phyloP scores from a whole-genome alignment of 2,113 vertebrate species.

The Motacilla alba region DNA sequence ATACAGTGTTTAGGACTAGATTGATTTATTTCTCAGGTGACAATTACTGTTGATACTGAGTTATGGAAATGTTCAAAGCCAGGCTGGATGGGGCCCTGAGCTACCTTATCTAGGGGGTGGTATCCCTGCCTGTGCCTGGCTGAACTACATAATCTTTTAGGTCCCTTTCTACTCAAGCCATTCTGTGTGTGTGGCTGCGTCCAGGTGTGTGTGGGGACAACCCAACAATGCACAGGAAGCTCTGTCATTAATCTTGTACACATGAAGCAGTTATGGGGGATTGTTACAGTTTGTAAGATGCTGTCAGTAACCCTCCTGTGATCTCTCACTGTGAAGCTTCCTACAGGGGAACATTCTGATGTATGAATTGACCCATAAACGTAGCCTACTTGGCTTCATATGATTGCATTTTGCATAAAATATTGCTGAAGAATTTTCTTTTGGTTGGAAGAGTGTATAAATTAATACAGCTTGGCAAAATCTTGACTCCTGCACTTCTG shows the following conservation, averaged over 20 bases:
- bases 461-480: neutral
- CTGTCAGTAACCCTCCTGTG: neutral
- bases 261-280: neutral
- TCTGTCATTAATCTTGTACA: neutral
- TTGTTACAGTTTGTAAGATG: neutral
- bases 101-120: neutral
- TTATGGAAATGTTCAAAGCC: neutral
- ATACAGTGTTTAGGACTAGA: neutral
- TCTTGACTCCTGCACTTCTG: neutral
- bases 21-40: neutral
- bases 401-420: neutral
- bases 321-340: neutral
- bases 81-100: neutral
- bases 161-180: neutral
- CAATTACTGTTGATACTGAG: neutral
- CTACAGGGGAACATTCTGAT: neutral
- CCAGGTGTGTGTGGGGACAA: neutral
- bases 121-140: neutral
- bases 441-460: neutral
- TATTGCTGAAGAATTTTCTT: neutral
- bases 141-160: neutral
- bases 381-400: neutral
- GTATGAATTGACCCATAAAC: neutral
- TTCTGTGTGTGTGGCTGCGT: neutral
- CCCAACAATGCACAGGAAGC: accelerated